Conservation (phyloP, 2,888 invertebrate species). For the Pyrocoelia pectoralis region DNA sequence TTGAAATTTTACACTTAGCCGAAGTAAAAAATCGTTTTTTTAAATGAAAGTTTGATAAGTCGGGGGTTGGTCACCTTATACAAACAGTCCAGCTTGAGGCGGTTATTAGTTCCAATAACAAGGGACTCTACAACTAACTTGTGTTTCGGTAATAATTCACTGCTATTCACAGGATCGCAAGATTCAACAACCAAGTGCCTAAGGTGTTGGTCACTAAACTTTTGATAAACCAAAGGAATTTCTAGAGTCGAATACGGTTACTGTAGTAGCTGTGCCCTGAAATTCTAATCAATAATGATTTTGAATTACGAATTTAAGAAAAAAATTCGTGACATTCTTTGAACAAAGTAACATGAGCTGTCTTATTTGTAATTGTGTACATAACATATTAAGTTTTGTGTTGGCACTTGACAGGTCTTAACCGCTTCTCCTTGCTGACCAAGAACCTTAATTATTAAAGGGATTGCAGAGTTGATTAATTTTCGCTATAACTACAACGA, state of each 20-base stretch:
- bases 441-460: slow-evolving; percentile 26
- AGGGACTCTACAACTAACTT: slow-evolving; percentile 45
- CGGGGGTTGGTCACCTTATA: slow-evolving; percentile 50
- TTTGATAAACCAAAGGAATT: background rate
- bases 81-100: slow-evolving; percentile 52
- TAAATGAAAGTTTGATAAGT: slow-evolving; percentile 44
- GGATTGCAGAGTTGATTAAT: background rate
- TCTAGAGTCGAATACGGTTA: background rate
- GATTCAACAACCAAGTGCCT: slow-evolving; percentile 47
- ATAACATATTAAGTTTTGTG: slow-evolving; percentile 2
- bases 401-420: slow-evolving; percentile 24
- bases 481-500: background rate
- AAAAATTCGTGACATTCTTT: background rate
- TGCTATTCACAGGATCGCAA: slow-evolving; percentile 51
- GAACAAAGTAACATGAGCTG: background rate
- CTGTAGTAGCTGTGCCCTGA: background rate
- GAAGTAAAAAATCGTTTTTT: slow-evolving; percentile 30
- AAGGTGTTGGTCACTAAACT: slow-evolving; percentile 52
- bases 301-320: background rate
- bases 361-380: background rate
- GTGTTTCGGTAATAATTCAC: slow-evolving; percentile 53
- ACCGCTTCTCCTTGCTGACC: slow-evolving; percentile 20
- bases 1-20: background rate
- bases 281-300: background rate
- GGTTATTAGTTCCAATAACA: slow-evolving; percentile 58